Percentiles rank a stretch among this genome's conserved stretches.
phyloP scores from a whole-genome alignment of 64 coral and sea anemone genomes.

The Cladopsammia gracilis region DNA sequence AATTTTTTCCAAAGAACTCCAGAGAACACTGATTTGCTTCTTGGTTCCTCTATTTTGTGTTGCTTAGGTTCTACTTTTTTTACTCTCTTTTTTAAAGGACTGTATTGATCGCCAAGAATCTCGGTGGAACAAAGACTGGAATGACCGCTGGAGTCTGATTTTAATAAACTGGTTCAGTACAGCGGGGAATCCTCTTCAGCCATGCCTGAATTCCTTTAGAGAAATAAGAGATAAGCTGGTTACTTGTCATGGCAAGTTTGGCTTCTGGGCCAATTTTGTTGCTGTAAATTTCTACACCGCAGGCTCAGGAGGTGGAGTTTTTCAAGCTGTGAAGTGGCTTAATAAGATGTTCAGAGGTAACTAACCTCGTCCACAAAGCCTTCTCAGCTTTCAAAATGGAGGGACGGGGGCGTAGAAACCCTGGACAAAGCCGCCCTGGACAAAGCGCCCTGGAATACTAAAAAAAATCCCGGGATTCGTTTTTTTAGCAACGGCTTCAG shows the following conservation, averaged over 20 bases:
- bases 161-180: conserved; percentile 96
- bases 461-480: no score
- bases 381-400: no score
- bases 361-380: neutral
- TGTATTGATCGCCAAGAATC: conserved; percentile 89
- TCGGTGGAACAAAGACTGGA: conserved; percentile 1
- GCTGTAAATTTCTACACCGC: conserved; percentile 89
- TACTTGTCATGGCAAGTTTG: conserved; percentile 88
- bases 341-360: conserved; percentile 83
- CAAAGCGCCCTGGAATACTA: no score
- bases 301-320: conserved; percentile 78
- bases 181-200: conserved; percentile 62
- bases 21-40: no score
- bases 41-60: no score
- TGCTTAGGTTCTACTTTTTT: neutral
- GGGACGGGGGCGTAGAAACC: no score
- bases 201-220: conserved; percentile 88
- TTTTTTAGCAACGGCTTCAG: no score
- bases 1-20: no score
- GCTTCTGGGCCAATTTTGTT: conserved; percentile 90
- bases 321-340: conserved; percentile 87
- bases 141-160: conserved; percentile 65
- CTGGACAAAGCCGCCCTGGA: no score
- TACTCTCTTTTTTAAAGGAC: neutral
- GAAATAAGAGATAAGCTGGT: conserved; percentile 71